These are phyloP conservation scores for Neomorphus geoffroyi DNA, from an alignment of 2,797 vertebrate species.

Conservation along the genomic window DNA sequence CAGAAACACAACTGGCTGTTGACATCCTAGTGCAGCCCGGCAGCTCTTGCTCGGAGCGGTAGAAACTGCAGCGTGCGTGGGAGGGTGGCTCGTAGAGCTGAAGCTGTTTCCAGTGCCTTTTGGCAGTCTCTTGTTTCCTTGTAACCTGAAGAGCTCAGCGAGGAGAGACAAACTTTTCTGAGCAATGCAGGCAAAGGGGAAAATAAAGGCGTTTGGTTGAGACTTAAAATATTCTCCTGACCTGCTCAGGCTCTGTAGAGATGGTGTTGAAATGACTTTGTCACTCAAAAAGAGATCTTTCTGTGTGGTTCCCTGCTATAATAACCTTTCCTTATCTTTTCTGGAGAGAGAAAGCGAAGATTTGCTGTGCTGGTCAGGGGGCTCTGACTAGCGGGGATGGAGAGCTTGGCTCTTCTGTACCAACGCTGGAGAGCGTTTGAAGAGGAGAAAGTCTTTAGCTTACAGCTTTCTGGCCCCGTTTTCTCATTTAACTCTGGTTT, in stretches of 20 bases:
- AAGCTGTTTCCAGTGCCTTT: constrained; percentile 73
- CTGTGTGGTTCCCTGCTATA: accelerated
- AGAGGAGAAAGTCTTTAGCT: background rate
- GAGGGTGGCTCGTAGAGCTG: constrained; percentile 70
- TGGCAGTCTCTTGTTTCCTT: constrained; percentile 68
- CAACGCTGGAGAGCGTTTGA: background rate
- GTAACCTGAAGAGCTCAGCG: constrained; percentile 66
- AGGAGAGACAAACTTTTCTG: constrained; percentile 40
- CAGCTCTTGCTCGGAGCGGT: constrained; percentile 68
- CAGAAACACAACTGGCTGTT: constrained; percentile 62
- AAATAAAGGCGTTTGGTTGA: background rate
- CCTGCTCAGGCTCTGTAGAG: background rate
- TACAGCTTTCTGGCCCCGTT: background rate
- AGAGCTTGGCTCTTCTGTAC: background rate
- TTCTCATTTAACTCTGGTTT: background rate
- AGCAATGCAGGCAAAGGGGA: background rate
- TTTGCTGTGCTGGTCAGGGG: background rate
- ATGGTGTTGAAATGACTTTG: background rate
- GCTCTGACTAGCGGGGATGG: accelerated
- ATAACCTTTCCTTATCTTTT: background rate
- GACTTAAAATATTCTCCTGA: background rate
- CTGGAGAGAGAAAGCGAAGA: background rate
- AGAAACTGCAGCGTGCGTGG: constrained; percentile 73
- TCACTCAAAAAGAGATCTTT: background rate
- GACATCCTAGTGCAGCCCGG: constrained; percentile 64